Conservation (phyloP, 2,888 invertebrate species). For the Mayetiola destructor region DNA sequence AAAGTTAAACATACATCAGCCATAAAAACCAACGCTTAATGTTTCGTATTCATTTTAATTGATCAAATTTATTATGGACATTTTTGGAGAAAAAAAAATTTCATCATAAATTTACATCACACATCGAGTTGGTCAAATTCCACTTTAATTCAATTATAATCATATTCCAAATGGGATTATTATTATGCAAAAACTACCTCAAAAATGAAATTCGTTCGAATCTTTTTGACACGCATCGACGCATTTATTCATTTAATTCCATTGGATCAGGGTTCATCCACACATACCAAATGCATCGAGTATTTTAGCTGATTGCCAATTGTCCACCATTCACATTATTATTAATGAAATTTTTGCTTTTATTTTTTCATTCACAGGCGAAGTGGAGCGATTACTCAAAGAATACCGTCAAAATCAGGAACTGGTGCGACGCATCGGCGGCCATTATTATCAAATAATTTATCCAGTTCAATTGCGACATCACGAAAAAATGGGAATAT, state of each 20-base stretch:
- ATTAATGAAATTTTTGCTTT: neutral
- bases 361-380: constrained; percentile 43
- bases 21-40: no score
- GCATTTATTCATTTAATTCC: no score
- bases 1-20: no score
- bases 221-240: no score
- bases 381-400: constrained; percentile 79
- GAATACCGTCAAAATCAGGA: constrained; percentile 87
- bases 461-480: constrained; percentile 87
- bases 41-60: constrained; percentile 4
- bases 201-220: no score
- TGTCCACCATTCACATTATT: no score
- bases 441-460: constrained; percentile 86
- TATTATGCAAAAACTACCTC: no score
- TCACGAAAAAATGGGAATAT: constrained; percentile 92
- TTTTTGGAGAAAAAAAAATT: no score
- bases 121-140: no score
- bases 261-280: neutral
- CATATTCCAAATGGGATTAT: no score
- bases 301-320: neutral
- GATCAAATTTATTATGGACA: constrained; percentile 11
- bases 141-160: no score
- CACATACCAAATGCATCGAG: neutral
- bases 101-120: no score
- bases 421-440: constrained; percentile 79